These are phyloP conservation scores for Pithys albifrons DNA, from an alignment of 2,113 vertebrate genomes.

Conservation along the genomic window DNA sequence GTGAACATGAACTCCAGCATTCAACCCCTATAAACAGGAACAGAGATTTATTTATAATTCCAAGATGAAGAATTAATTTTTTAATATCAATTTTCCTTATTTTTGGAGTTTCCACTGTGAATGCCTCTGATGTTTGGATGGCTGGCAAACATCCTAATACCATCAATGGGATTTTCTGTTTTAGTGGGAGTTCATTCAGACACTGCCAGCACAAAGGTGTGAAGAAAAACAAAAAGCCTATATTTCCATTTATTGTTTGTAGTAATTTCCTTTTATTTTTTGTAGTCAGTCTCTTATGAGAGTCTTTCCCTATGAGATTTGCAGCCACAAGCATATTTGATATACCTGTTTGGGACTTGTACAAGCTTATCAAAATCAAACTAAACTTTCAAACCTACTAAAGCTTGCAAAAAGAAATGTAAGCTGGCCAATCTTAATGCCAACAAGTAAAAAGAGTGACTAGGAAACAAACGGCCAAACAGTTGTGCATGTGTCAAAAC, in stretches of 20 bases:
- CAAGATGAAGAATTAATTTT: neutral
- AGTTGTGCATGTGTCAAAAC: neutral
- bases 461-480: neutral
- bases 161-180: neutral
- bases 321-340: neutral
- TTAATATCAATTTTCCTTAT: neutral
- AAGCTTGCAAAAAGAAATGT: neutral
- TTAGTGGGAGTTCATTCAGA: neutral
- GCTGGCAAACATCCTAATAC: neutral
- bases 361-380: neutral
- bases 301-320: neutral
- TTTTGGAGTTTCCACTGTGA: neutral
- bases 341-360: neutral
- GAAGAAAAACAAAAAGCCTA: neutral
- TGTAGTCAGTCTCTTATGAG: neutral
- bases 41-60: neutral
- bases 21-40: neutral
- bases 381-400: neutral
- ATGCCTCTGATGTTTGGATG: neutral
- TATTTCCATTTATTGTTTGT: neutral
- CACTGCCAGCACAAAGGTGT: neutral
- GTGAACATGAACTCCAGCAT: constrained; percentile 3
- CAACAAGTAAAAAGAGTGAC: neutral
- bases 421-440: neutral
- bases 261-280: neutral